These are phyloP conservation scores for Barypeithes pellucidus DNA, from an alignment of 2,888 invertebrate species.

Conservation along the genomic window DNA sequence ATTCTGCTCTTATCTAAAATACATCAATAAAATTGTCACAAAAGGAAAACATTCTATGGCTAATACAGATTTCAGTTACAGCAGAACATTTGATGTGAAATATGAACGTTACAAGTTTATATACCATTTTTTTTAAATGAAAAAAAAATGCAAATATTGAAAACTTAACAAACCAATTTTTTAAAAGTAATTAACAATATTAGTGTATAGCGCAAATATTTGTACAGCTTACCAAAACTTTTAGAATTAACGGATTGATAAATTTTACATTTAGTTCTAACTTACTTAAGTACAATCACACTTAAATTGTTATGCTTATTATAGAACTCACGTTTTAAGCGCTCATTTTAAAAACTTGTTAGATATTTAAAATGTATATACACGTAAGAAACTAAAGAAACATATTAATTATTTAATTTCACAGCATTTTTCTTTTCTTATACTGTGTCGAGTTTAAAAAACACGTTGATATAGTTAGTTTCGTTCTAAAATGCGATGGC, in stretches of 20 bases:
- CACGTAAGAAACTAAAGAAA: slow-evolving; percentile 55
- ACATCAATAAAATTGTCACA: slow-evolving; percentile 63
- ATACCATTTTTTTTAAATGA: slow-evolving; percentile 27
- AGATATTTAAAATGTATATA: slow-evolving; percentile 56
- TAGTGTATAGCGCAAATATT: slow-evolving; percentile 66
- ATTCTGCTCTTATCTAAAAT: slow-evolving; percentile 64
- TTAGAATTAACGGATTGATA: slow-evolving; percentile 65
- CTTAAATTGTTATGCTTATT: slow-evolving; percentile 66
- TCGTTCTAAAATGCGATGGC: slow-evolving; percentile 19
- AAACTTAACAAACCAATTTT: slow-evolving; percentile 34
- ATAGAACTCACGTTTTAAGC: slow-evolving; percentile 55
- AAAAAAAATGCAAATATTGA: slow-evolving; percentile 9
- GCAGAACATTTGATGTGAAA: slow-evolving; percentile 61
- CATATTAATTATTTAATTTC: slow-evolving; percentile 14
- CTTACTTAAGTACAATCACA: slow-evolving; percentile 67
- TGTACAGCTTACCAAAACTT: slow-evolving; percentile 61
- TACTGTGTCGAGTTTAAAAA: slow-evolving; percentile 30
- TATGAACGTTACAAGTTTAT: slow-evolving; percentile 57
- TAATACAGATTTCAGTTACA: slow-evolving; percentile 62
- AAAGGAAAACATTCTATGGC: slow-evolving; percentile 60
- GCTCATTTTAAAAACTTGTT: slow-evolving; percentile 52
- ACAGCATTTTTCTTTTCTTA: slow-evolving; percentile 8
- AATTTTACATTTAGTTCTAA: slow-evolving; percentile 67
- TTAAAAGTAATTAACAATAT: slow-evolving; percentile 57
- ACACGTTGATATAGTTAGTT: slow-evolving; percentile 32